Percentiles rank a stretch among this genome's conserved stretches.
These are phyloP conservation scores for Capromys pilorides DNA, from an alignment of 2,797 vertebrate species.

Conservation along the genomic window DNA sequence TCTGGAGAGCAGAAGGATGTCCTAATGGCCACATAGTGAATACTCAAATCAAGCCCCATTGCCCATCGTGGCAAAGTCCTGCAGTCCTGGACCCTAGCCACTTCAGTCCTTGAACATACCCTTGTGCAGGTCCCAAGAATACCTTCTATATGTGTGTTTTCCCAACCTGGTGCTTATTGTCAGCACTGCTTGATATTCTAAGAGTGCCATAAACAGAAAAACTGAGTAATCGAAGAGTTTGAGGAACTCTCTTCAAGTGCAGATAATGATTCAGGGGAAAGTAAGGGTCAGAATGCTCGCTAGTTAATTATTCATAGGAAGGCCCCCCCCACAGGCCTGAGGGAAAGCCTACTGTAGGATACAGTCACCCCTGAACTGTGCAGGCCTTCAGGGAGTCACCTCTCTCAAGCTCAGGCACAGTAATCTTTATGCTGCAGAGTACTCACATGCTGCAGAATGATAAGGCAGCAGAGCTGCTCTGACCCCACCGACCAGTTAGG, in stretches of 20 bases:
- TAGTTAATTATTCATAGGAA: not conserved
- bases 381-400: not conserved
- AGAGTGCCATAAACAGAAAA: not conserved
- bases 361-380: not conserved
- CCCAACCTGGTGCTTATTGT: not conserved
- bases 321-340: not conserved
- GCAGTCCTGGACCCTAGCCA: not conserved
- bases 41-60: not conserved
- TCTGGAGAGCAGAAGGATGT: constrained; percentile 5
- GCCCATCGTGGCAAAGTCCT: not conserved
- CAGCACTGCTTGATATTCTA: not conserved
- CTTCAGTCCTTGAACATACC: too few species aligned
- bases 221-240: not conserved
- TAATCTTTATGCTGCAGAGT: not conserved
- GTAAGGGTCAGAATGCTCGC: not conserved
- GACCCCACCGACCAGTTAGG: not conserved
- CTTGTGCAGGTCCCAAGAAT: not conserved
- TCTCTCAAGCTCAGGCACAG: not conserved
- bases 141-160: not conserved
- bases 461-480: not conserved
- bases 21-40: not conserved
- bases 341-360: not conserved
- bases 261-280: not conserved
- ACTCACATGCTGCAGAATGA: not conserved
- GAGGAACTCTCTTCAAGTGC: not conserved